Evolutionary conservation across 2,888 invertebrate species (phyloP).

Genomic region (Belgica antarctica): DNA sequence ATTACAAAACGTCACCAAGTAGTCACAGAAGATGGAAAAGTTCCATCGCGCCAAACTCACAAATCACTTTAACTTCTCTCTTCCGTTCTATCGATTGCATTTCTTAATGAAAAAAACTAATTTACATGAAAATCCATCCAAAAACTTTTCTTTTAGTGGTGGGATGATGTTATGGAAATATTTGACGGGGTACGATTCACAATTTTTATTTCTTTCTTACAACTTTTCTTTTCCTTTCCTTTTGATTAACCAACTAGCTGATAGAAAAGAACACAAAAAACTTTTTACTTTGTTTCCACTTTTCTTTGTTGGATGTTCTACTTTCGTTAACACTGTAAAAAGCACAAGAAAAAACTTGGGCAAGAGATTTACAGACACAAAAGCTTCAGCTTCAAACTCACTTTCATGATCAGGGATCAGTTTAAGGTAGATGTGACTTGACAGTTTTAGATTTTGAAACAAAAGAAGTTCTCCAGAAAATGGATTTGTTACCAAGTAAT

Average conservation of each 20-base stretch:
- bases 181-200: slow-evolving; percentile 84
- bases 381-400: too few relatives aligned
- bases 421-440: too few relatives aligned
- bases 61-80: background rate
- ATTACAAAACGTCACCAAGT: background rate
- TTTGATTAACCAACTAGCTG: slow-evolving; percentile 13
- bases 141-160: slow-evolving; percentile 77
- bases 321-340: slow-evolving; percentile 8
- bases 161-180: slow-evolving; percentile 95
- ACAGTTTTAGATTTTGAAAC: too few relatives aligned
- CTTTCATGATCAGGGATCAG: too few relatives aligned
- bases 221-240: slow-evolving; percentile 26
- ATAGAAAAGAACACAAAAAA: background rate
- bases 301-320: background rate
- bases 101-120: slow-evolving; percentile 11
- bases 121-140: slow-evolving; percentile 7
- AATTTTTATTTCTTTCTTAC: slow-evolving; percentile 52
- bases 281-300: too few relatives aligned
- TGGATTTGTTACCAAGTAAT: background rate
- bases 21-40: background rate
- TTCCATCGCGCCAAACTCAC: background rate
- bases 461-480: slow-evolving; percentile 33
- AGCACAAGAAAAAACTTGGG: too few relatives aligned
- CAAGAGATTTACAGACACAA: too few relatives aligned
- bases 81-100: background rate